Conservation (phyloP, 2,797 vertebrate genomes). For the Macropus fuliginosus region DNA sequence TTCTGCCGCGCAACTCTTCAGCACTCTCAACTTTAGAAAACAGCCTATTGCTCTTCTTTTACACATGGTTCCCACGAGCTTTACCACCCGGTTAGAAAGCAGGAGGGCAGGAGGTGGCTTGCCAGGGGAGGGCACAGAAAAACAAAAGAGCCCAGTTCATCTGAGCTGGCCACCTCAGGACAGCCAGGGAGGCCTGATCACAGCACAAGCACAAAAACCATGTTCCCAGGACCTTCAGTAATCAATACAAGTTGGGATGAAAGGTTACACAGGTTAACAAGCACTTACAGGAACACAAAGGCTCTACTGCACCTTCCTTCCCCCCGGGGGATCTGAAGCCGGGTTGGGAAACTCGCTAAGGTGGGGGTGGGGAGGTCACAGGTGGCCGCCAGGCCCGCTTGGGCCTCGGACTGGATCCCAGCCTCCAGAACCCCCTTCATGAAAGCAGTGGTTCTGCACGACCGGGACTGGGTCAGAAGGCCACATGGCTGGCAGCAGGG, state of each 20-base stretch:
- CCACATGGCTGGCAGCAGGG: too few species aligned
- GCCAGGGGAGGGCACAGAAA: background rate
- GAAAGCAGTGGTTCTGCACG: too few species aligned
- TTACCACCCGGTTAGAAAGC: background rate
- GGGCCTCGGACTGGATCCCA: too few species aligned
- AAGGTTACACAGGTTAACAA: background rate
- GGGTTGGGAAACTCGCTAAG: background rate
- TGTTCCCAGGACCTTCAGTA: background rate
- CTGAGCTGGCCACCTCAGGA: background rate
- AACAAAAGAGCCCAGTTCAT: background rate
- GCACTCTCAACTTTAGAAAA: constrained; percentile 36
- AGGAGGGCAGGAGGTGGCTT: background rate
- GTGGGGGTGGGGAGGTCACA: too few species aligned
- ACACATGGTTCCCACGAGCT: constrained; percentile 20
- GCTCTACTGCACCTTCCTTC: background rate
- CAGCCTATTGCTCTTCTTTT: background rate
- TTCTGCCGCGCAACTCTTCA: constrained; percentile 16
- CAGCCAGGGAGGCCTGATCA: background rate
- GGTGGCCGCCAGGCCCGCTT: too few species aligned
- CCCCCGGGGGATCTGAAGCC: background rate
- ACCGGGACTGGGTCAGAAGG: too few species aligned
- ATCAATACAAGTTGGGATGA: background rate
- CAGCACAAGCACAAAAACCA: too few species aligned
- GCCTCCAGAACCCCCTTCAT: too few species aligned
- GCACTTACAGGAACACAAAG: background rate